Percentiles rank a stretch among this genome's conserved stretches.
phyloP scores from a whole-genome alignment of 2,113 vertebrate genomes.

The Phalacrocorax brasilianus region DNA sequence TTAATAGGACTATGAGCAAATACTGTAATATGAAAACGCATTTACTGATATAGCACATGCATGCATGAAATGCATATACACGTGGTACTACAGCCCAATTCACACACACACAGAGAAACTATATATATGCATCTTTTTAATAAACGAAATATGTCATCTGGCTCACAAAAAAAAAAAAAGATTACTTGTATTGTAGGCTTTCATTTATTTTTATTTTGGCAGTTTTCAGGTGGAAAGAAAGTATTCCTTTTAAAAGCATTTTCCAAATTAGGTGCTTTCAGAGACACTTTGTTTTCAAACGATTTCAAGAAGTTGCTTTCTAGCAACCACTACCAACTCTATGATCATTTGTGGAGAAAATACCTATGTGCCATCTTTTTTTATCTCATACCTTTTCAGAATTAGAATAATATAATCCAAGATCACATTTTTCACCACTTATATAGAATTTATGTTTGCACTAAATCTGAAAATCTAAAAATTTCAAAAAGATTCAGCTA shows the following conservation, averaged over 20 bases:
- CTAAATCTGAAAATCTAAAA: not conserved
- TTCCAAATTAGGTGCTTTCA: conserved; percentile 11
- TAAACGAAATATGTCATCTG: not conserved
- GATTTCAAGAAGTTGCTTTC: not conserved
- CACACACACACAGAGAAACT: not conserved
- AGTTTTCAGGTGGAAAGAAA: not conserved
- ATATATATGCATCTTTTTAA: not conserved
- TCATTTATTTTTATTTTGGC: not conserved
- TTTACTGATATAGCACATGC: not conserved
- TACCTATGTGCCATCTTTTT: not conserved
- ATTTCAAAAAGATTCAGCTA: not conserved
- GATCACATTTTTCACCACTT: not conserved
- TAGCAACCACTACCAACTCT: not conserved
- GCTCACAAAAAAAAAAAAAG: not conserved
- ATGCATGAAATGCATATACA: not conserved
- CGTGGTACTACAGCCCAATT: not conserved
- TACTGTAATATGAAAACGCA: not conserved
- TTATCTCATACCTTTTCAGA: not conserved
- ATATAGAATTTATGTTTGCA: not conserved
- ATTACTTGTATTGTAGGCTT: not conserved
- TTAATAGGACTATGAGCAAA: not conserved
- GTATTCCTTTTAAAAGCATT: conserved; percentile 13
- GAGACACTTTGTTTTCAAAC: not conserved
- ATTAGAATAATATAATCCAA: not conserved
- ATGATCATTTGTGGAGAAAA: not conserved